phyloP scores from a whole-genome alignment of 2,113 vertebrate genomes.

The Athene noctua region DNA sequence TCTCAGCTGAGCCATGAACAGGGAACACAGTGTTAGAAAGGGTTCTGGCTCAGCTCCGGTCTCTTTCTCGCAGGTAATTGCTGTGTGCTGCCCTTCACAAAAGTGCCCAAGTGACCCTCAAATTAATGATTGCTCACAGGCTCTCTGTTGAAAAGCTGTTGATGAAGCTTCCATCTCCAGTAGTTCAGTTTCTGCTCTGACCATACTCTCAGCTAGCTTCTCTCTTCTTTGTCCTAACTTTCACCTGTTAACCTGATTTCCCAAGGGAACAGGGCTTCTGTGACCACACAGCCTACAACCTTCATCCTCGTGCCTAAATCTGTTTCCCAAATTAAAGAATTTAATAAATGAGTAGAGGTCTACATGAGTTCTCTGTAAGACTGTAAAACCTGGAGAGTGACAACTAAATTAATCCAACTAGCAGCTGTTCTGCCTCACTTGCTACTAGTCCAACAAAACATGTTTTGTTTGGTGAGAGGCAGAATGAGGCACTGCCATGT shows the following conservation, averaged over 20 bases:
- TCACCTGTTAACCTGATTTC: background rate
- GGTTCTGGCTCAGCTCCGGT: background rate
- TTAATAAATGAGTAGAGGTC: background rate
- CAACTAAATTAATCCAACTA: background rate
- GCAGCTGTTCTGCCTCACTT: background rate
- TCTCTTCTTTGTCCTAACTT: background rate
- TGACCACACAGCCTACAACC: background rate
- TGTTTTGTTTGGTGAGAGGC: fast-evolving
- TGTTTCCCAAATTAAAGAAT: background rate
- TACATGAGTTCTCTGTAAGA: background rate
- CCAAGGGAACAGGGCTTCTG: background rate
- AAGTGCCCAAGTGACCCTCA: background rate
- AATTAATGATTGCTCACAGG: background rate
- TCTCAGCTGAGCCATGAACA: background rate
- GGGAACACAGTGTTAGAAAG: background rate
- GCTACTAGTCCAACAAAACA: background rate
- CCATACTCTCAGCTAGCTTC: background rate
- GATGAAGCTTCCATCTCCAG: fast-evolving
- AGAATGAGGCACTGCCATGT: background rate
- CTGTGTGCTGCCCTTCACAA: background rate
- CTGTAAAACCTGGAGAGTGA: background rate
- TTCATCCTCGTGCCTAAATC: background rate
- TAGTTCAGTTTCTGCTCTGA: background rate
- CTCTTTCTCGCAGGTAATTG: background rate
- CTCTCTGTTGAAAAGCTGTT: background rate